Base-by-base conservation (phyloP, 2,888 invertebrate species). In the Macaria liturata region DNA sequence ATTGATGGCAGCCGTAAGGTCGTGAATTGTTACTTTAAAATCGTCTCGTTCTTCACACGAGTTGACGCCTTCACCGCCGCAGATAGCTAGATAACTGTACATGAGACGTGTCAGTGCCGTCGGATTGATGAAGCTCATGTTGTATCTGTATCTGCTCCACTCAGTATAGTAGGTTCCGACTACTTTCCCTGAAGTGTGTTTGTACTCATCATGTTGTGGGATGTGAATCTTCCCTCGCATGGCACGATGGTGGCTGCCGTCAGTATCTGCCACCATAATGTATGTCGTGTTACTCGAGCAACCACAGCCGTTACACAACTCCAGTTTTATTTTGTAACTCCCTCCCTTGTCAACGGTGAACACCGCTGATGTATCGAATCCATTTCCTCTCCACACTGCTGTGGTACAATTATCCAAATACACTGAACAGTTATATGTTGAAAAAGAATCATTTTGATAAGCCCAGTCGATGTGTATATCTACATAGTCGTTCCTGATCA, bases 51-150 rank as follows among this genome's bases (percentile, higher is more conserved):
- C 91, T 34, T 86, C 87, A 75, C 91, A 91, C 4, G 91, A 91
- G 54, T 91, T 91, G 63, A 91, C 91, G 46, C 91, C 91, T 57
- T 91, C 91, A 49, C 91, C 91, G 32, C 91, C 91, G 53, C 91
- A 91, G 56, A 91, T 91, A 43, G 91, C 89, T 49, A 91, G 90
- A 62, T 89, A 91, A 46, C 91, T 91, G 59, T 91, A 91, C 4
- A 91, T 67, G 51, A 91, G 76, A 76, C 91, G 91, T 20, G 20
- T 20, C 20, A 20, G 20, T 20, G 20, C 20, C 20, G 20, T 20
- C 20, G 20, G 20, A 20, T 20, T 20, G 20, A 20, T 20, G 20
- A 20, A 20, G 20, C 20, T 20, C 20, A 20, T 20, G 20, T 37
- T 6, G 34, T 37, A 6, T 0, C 3, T 4, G 62, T 91, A 91